phyloP scores from a whole-genome alignment of 2,797 vertebrate species.

The Threskiornis aethiopicus region DNA sequence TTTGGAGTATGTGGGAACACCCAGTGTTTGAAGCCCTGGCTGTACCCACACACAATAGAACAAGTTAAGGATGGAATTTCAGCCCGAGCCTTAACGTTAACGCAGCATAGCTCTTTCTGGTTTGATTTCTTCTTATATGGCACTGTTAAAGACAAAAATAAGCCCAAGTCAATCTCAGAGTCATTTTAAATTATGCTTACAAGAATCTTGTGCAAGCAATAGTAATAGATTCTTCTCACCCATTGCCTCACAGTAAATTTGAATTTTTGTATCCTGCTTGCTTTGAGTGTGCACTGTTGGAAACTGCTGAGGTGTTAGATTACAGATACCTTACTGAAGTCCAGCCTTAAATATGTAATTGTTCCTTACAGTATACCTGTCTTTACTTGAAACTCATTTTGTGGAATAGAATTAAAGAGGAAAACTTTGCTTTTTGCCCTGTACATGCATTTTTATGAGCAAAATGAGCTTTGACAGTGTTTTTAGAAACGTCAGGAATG shows the following conservation, averaged over 20 bases:
- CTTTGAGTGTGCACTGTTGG: neutral
- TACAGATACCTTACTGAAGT: neutral
- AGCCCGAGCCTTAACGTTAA: neutral
- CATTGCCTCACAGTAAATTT: neutral
- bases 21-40: neutral
- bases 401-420: neutral
- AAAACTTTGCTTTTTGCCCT: neutral
- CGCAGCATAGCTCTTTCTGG: neutral
- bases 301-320: neutral
- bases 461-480: neutral
- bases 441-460: slow-evolving; percentile 10
- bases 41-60: neutral
- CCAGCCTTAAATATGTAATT: neutral
- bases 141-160: neutral
- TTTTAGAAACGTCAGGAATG: neutral
- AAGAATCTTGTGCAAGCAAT: neutral
- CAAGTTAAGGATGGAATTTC: slow-evolving; percentile 34
- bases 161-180: neutral
- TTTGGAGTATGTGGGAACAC: neutral
- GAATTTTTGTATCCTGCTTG: neutral
- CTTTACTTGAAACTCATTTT: neutral
- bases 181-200: neutral
- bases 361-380: neutral
- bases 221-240: neutral
- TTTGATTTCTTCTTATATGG: slow-evolving; percentile 4